phyloP scores from a whole-genome alignment of 2,113 vertebrate genomes.

The Thunnus maccoyii region DNA sequence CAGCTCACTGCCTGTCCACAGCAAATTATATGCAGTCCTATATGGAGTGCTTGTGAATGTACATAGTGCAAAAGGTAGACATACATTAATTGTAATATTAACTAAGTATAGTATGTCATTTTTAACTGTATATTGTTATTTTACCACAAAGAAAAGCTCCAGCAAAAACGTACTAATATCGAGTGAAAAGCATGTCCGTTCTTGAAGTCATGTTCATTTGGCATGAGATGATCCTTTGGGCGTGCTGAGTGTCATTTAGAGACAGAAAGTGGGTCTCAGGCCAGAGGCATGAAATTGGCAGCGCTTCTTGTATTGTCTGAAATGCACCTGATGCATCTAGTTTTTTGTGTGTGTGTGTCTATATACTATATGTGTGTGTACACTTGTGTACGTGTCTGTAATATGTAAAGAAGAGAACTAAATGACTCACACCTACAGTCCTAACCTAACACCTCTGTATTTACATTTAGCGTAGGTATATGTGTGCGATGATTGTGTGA shows the following conservation, averaged over 20 bases:
- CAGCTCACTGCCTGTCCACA: not conserved
- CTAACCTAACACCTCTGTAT: not conserved
- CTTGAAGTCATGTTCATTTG: conserved; percentile 38
- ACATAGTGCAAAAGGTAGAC: not conserved
- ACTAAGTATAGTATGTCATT: not conserved
- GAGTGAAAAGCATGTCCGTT: not conserved
- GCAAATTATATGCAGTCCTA: conserved; percentile 4
- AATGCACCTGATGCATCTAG: conserved; percentile 19
- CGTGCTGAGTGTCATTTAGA: conserved; percentile 7
- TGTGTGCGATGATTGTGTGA: conserved; percentile 29
- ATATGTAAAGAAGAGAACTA: not conserved
- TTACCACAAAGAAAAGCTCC: not conserved
- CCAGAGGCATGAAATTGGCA: conserved; percentile 48
- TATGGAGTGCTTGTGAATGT: not conserved
- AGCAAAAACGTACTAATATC: not conserved
- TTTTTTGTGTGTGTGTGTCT: not conserved
- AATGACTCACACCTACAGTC: not conserved
- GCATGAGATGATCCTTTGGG: conserved; percentile 20
- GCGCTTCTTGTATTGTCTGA: conserved; percentile 37
- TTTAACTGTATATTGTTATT: not conserved
- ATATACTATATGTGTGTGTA: not conserved
- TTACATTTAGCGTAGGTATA: conserved; percentile 8
- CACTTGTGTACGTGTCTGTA: not conserved
- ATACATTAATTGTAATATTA: no score
- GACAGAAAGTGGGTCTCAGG: conserved; percentile 19